phyloP scores from a whole-genome alignment of 2,113 vertebrate genomes.

The Eclectus roratus region DNA sequence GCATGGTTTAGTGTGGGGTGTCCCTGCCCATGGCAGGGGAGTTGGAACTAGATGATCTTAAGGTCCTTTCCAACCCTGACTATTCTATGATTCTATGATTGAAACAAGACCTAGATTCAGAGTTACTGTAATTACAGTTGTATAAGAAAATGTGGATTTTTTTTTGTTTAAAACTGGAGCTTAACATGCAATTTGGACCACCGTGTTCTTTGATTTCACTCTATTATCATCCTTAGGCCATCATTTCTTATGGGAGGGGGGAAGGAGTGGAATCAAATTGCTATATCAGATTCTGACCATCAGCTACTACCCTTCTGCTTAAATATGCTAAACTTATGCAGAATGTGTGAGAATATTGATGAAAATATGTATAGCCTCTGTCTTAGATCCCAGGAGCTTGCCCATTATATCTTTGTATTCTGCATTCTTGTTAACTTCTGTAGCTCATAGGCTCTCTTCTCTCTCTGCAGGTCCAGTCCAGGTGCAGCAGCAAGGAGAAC shows the following conservation, averaged over 20 bases:
- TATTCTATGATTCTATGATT: too few species aligned
- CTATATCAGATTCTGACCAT: background rate
- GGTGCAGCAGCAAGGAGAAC: slow-evolving; percentile 99
- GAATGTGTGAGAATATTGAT: slow-evolving; percentile 29
- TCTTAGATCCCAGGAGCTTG: slow-evolving; percentile 81
- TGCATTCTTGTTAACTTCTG: slow-evolving; percentile 47
- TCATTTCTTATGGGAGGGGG: background rate
- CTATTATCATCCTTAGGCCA: background rate
- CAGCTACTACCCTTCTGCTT: slow-evolving; percentile 5
- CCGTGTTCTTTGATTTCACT: background rate
- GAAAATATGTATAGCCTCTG: slow-evolving; percentile 66
- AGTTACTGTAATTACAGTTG: background rate
- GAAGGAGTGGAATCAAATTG: background rate
- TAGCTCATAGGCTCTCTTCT: slow-evolving; percentile 72
- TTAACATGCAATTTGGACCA: slow-evolving; percentile 18
- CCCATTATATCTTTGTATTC: slow-evolving; percentile 70
- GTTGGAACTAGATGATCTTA: too few species aligned
- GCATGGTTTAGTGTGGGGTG: too few species aligned
- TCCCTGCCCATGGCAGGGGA: too few species aligned
- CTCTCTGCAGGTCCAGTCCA: slow-evolving; percentile 93
- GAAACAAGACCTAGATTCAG: background rate
- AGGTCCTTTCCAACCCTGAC: too few species aligned
- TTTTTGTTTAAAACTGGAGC: slow-evolving; percentile 3
- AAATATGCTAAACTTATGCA: background rate
- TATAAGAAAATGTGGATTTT: slow-evolving; percentile 15